A percentile compares a stretch with the other conserved stretches of the same genome.
Conservation (phyloP, 2,888 invertebrate genomes). For the Pomacea canaliculata region DNA sequence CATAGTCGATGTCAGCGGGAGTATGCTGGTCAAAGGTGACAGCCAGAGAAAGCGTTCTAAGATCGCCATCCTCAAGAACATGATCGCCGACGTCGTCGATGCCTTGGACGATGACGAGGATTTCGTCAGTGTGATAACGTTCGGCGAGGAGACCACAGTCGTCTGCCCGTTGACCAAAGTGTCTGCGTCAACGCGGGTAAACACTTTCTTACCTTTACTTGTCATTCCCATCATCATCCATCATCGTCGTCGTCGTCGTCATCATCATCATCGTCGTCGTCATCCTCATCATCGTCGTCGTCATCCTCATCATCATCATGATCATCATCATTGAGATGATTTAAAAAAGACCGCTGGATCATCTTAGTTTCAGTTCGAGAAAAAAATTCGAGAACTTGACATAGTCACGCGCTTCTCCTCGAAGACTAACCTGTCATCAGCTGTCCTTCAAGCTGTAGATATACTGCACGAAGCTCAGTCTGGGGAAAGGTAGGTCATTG, state of each 20-base stretch:
- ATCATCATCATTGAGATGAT: background rate
- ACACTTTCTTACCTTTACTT: background rate
- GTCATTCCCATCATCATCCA: slow-evolving; percentile 10
- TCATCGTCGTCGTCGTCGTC: fast-evolving
- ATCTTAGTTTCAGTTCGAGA: slow-evolving; percentile 10
- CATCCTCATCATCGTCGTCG: background rate
- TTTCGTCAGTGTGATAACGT: slow-evolving; percentile 55
- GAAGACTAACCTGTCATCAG: slow-evolving; percentile 18
- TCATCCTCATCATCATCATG: background rate
- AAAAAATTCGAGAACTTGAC: slow-evolving; percentile 4
- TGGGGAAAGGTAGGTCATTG: slow-evolving; percentile 4
- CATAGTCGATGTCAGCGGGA: slow-evolving; percentile 63
- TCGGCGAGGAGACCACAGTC: slow-evolving; percentile 54
- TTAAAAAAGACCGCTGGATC: no score
- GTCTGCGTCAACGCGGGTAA: slow-evolving; percentile 49
- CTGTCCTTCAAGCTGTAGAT: slow-evolving; percentile 3
- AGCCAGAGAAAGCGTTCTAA: slow-evolving; percentile 45
- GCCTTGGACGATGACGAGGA: slow-evolving; percentile 55
- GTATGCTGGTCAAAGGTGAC: slow-evolving; percentile 55
- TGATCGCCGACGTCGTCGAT: slow-evolving; percentile 51
- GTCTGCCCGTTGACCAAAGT: slow-evolving; percentile 56
- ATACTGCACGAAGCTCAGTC: slow-evolving; percentile 5
- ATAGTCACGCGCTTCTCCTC: background rate
- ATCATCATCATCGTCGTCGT: background rate
- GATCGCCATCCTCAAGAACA: slow-evolving; percentile 50